Conservation (phyloP, 2,113 vertebrate genomes). For the Poeciliopsis turrubarensis region DNA sequence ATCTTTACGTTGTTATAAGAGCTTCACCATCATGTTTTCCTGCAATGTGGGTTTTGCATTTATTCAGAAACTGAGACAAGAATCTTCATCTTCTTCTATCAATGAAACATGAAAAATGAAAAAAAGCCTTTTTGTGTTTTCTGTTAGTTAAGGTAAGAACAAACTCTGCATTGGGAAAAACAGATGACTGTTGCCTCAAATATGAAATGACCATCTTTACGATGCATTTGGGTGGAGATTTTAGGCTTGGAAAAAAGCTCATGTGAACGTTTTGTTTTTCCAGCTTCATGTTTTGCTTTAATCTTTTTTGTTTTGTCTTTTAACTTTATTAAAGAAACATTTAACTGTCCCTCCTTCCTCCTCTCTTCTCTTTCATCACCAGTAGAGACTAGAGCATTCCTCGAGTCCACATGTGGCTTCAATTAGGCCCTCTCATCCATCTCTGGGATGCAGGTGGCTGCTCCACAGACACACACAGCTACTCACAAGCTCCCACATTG, state of each 20-base stretch:
- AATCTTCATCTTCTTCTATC: too few relatives aligned
- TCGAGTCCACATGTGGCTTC: slow-evolving; percentile 56
- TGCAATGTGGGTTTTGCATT: too few relatives aligned
- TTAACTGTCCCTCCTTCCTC: slow-evolving; percentile 29
- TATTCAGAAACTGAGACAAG: too few relatives aligned
- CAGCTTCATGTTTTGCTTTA: slow-evolving; percentile 34
- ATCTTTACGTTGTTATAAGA: too few relatives aligned
- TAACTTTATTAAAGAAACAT: slow-evolving; percentile 57
- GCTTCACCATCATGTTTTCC: too few relatives aligned
- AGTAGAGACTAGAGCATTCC: slow-evolving; percentile 60
- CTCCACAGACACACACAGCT: slow-evolving; percentile 41
- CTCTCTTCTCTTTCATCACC: slow-evolving; percentile 42
- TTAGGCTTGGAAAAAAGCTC: slow-evolving; percentile 19
- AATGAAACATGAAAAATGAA: too few relatives aligned
- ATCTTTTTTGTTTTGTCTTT: slow-evolving; percentile 29
- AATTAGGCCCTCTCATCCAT: slow-evolving; percentile 65
- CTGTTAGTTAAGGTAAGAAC: too few relatives aligned
- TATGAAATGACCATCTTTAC: not conserved
- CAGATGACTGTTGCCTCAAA: not conserved
- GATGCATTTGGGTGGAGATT: slow-evolving; percentile 17
- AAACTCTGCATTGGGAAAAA: not conserved
- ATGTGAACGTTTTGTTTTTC: slow-evolving; percentile 48
- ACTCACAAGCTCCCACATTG: slow-evolving; percentile 60
- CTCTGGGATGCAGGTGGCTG: slow-evolving; percentile 70
- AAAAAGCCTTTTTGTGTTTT: too few relatives aligned